Evolutionary conservation across 1,140 invertebrate genomes (phyloP).

Genomic region (Lutraria rhynchaena): DNA sequence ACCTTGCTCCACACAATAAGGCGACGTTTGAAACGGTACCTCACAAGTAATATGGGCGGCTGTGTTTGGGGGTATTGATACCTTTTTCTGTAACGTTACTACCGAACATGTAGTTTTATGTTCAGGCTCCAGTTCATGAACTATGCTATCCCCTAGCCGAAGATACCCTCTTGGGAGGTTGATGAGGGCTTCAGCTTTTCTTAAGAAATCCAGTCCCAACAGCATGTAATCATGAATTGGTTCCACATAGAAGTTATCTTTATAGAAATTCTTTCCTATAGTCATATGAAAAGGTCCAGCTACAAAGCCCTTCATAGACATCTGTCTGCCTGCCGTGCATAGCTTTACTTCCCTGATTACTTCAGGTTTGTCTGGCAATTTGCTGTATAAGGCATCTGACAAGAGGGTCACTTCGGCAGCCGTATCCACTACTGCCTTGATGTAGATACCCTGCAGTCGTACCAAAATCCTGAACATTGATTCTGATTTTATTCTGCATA

Average conservation of each 20-base stretch:
- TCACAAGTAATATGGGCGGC: neutral
- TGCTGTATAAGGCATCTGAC: too few relatives aligned
- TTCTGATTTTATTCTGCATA: too few relatives aligned
- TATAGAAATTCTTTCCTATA: neutral
- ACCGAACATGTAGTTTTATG: neutral
- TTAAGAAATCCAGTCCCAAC: conserved; percentile 26
- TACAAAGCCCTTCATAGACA: neutral
- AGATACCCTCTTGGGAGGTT: neutral
- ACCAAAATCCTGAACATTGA: too few relatives aligned
- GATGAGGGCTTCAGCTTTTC: neutral
- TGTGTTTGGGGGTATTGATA: conserved; percentile 9
- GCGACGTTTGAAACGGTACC: neutral
- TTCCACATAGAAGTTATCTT: neutral
- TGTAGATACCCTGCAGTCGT: too few relatives aligned
- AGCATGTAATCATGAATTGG: conserved; percentile 15
- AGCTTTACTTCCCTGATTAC: neutral
- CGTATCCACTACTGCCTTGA: too few relatives aligned
- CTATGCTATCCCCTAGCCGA: neutral
- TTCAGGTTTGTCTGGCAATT: neutral
- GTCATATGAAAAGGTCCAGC: neutral
- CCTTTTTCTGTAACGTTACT: neutral
- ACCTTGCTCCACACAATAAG: conserved; percentile 2
- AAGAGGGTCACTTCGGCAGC: too few relatives aligned
- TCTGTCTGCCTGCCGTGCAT: conserved; percentile 12
- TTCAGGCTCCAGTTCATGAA: neutral